Evolutionary conservation across 64 coral and sea anemone genomes (phyloP), one percentile per base, ranked within the genome.

Genomic region (Actinia tenebrosa): DNA sequence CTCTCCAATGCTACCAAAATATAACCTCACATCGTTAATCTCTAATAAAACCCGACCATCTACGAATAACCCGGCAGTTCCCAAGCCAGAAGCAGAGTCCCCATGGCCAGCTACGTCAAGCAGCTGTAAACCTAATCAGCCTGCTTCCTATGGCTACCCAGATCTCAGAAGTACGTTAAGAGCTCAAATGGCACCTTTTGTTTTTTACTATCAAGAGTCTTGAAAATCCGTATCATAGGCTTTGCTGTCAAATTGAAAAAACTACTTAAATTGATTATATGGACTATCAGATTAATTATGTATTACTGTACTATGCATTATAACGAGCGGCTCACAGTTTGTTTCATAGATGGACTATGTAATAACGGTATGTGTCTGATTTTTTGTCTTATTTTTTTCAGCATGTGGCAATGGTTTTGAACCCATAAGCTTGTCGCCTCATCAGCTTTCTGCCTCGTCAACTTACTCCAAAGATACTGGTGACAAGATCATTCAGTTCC

Each of bases 381-480:
- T 37, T 37, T 0, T 37, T 7, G 22, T 69, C 20, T 69, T 25
- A 26, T 50, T 58, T 45, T 7, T 26, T 26, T 45, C n/a, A 92
- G 90, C 18, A 2, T 92, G 90, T 83, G 90, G 78, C 11, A 92
- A 92, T 59, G 86, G 86, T 19, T 87, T 71, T 60, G 90, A 92
- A 50, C 7, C 60, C 7, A 46, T 92, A 13, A 69, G 22, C 4
- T 11, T 92, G 16, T 3, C 30, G 7, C 75, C 80, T 72, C 25
- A 68, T 46, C 90, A 92, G 54, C 66, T 83, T 2, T 80, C 80
- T 58, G 90, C 90, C 2, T 87, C 90, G 2, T 83, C 90, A 77
- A 83, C 86, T 16, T 92, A 92, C 47, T 79, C 90, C 8, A 79
- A 84, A 58, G 90, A 86, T 25, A 62, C 60, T 8, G 80, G 58